A percentile compares a stretch with the other conserved stretches of the same genome.
Evolutionary conservation across 2,888 invertebrate species (phyloP).

Genomic region (Drosophila antonietae): DNA sequence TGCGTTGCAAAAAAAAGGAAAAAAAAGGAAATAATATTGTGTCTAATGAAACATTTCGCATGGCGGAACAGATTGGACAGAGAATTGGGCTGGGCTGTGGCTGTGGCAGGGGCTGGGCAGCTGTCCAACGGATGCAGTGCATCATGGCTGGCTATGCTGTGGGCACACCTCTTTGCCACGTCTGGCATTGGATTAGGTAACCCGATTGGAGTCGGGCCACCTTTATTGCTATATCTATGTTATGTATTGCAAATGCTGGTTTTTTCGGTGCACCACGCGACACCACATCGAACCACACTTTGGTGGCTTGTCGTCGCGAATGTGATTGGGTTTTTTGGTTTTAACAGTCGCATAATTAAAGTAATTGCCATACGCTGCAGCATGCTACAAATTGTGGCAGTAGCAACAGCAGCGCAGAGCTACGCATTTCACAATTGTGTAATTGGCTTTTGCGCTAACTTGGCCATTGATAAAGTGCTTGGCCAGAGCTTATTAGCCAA

Average conservation of each 20-base stretch:
- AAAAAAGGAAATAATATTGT: conserved; percentile 6
- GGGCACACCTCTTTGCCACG: conserved; percentile 69
- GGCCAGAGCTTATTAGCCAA: conserved; percentile 10
- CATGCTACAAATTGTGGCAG: conserved; percentile 69
- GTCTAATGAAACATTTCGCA: conserved; percentile 33
- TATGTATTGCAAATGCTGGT: conserved; percentile 40
- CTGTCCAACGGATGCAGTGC: conserved; percentile 68
- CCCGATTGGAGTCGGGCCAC: conserved; percentile 24
- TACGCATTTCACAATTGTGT: conserved; percentile 75
- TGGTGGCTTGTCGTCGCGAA: conserved; percentile 61
- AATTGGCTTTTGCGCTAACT: conserved; percentile 54
- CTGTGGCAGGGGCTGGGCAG: conserved; percentile 22
- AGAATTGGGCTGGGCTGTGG: conserved; percentile 21
- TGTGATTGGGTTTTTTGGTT: conserved; percentile 52
- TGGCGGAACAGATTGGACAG: conserved; percentile 1
- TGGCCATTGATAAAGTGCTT: conserved; percentile 43
- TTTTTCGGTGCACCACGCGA: conserved; percentile 15
- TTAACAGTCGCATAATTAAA: conserved; percentile 75
- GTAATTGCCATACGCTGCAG: conserved; percentile 71
- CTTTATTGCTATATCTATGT: not conserved
- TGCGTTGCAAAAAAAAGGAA: conserved; percentile 38
- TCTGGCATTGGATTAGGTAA: conserved; percentile 62
- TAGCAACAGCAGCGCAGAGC: conserved; percentile 22
- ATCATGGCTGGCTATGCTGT: conserved; percentile 57
- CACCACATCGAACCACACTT: conserved; percentile 32